These are phyloP conservation scores for Sinosuthora webbiana DNA, from an alignment of 2,113 vertebrate species.

Conservation along the genomic window DNA sequence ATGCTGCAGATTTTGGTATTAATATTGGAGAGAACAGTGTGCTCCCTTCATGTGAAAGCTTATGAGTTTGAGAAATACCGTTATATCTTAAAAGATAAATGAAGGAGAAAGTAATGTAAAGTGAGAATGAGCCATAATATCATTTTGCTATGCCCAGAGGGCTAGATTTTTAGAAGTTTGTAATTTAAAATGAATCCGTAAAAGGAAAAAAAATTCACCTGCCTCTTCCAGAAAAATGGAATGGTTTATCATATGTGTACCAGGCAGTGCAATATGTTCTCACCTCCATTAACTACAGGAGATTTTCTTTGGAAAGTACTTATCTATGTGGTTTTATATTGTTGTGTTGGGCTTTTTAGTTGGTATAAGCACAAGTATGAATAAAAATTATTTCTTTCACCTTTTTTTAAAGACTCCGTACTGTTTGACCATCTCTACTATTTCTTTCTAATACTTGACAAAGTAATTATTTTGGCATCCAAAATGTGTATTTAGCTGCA, in stretches of 20 bases:
- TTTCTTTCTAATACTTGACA: neutral
- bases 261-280: neutral
- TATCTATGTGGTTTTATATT: neutral
- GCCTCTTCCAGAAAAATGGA: neutral
- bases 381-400: neutral
- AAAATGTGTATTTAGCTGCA: neutral
- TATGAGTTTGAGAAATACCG: constrained; percentile 9
- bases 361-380: neutral
- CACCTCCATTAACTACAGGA: neutral
- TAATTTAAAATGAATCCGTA: neutral
- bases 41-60: neutral
- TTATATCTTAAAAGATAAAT: constrained; percentile 7
- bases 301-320: neutral
- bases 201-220: neutral
- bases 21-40: neutral
- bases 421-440: neutral
- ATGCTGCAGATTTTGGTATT: neutral
- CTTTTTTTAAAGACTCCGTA: neutral
- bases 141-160: neutral
- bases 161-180: neutral
- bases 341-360: neutral
- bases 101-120: neutral
- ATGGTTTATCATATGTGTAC: neutral
- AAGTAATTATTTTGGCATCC: neutral
- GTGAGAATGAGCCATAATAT: neutral